A percentile compares a stretch with the other conserved stretches of the same genome.
These are phyloP conservation scores for Apis cerana DNA, from an alignment of 1,140 invertebrate species.

Conservation along the genomic window DNA sequence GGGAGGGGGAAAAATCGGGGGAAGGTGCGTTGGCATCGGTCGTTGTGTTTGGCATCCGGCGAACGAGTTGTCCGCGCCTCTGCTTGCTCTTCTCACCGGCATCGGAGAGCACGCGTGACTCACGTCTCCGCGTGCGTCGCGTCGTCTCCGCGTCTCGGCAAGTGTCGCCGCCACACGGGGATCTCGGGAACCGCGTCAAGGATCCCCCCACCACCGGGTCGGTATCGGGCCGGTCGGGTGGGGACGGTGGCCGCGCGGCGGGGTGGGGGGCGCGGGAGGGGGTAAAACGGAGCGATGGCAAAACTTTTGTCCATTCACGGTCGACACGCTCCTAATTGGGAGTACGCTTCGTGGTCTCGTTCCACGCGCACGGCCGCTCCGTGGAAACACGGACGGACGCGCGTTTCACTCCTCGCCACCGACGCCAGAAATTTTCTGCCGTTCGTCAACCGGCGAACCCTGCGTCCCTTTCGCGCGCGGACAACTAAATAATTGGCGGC, in stretches of 20 bases:
- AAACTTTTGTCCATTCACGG: conserved; percentile 78
- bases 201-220: conserved; percentile 69
- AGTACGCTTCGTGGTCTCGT: conserved; percentile 69
- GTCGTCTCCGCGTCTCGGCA: conserved; percentile 68
- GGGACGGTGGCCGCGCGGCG: not conserved
- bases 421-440: conserved; percentile 14
- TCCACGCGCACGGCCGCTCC: conserved; percentile 65
- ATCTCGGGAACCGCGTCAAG: conserved; percentile 74
- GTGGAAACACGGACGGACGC: conserved; percentile 48
- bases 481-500: not conserved
- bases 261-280: conserved; percentile 23
- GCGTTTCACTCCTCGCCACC: not conserved
- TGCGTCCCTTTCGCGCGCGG: not conserved
- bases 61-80: not conserved
- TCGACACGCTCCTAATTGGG: conserved; percentile 70
- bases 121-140: conserved; percentile 70
- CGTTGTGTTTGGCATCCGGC: not conserved
- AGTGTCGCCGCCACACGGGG: conserved; percentile 78
- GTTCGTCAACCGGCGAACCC: not conserved
- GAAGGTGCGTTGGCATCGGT: not conserved
- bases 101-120: conserved; percentile 72
- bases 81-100: conserved; percentile 13
- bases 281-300: conserved; percentile 55
- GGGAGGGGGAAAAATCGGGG: fast-evolving
- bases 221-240: conserved; percentile 13